Evolutionary conservation across 2,797 vertebrate species (phyloP).

Genomic region (Danionella dracula): DNA sequence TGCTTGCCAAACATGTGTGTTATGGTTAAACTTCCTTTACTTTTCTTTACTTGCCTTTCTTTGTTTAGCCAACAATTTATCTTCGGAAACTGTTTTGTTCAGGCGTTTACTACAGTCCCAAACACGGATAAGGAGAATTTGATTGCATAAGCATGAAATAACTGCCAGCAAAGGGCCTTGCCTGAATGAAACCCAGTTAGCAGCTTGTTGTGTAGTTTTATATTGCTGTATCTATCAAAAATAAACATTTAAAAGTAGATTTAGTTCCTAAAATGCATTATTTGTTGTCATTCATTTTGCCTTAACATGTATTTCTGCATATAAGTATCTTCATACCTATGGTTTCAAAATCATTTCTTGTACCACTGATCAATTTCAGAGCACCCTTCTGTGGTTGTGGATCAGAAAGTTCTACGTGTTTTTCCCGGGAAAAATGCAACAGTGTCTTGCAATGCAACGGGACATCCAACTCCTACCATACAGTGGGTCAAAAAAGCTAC

Average conservation of each 20-base stretch:
- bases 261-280: no score
- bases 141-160: slow-evolving; percentile 6
- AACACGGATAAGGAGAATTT: slow-evolving; percentile 21
- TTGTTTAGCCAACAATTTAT: not conserved
- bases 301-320: no score
- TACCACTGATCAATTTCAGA: slow-evolving; percentile 48
- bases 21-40: no score
- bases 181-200: not conserved
- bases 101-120: slow-evolving; percentile 7
- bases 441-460: slow-evolving; percentile 66
- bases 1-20: no score
- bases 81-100: not conserved
- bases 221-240: not conserved
- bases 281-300: no score
- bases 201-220: not conserved
- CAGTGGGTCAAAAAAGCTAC: slow-evolving; percentile 63
- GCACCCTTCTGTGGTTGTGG: slow-evolving; percentile 60
- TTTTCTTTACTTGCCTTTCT: not conserved
- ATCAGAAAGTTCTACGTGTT: slow-evolving; percentile 33
- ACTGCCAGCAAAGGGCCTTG: not conserved
- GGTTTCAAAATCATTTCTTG: no score
- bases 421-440: slow-evolving; percentile 44
- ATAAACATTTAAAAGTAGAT: not conserved
- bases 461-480: slow-evolving; percentile 63
- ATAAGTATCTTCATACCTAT: no score